phyloP scores from a whole-genome alignment of 2,888 invertebrate genomes.

The Leptinotarsa haldemani region DNA sequence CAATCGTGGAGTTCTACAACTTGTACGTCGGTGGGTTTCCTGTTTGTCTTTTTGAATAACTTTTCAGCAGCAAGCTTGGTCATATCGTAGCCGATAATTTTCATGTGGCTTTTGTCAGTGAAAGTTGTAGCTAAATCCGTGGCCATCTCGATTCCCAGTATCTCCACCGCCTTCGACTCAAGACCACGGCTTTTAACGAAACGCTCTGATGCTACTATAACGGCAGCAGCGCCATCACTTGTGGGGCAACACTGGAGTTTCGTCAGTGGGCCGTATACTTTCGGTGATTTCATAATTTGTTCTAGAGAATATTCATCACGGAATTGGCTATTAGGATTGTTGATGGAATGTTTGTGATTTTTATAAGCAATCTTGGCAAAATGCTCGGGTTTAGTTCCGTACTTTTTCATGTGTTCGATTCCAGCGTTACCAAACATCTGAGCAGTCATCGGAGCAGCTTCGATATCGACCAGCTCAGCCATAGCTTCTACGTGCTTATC shows the following conservation, averaged over 20 bases:
- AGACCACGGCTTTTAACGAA: slow-evolving; percentile 88
- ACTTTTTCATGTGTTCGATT: slow-evolving; percentile 94
- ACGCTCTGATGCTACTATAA: slow-evolving; percentile 88
- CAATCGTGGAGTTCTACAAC: slow-evolving; percentile 98
- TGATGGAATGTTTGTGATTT: slow-evolving; percentile 95
- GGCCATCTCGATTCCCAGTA: slow-evolving; percentile 96
- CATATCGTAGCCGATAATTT: slow-evolving; percentile 93
- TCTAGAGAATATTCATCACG: slow-evolving; percentile 91
- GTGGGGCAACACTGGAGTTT: slow-evolving; percentile 98
- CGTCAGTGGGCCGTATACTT: slow-evolving; percentile 91
- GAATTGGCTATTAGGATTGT: slow-evolving; percentile 97
- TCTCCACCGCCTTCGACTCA: slow-evolving; percentile 91
- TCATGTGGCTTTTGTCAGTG: slow-evolving; percentile 81
- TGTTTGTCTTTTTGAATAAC: slow-evolving; percentile 79
- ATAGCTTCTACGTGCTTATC: slow-evolving; percentile 89
- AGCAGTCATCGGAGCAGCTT: slow-evolving; percentile 87
- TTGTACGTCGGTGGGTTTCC: slow-evolving; percentile 85
- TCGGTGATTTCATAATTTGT: slow-evolving; percentile 89
- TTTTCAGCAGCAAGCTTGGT: slow-evolving; percentile 83
- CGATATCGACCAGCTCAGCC: slow-evolving; percentile 84
- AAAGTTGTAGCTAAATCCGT: slow-evolving; percentile 92
- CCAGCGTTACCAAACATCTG: slow-evolving; percentile 98
- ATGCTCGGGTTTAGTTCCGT: slow-evolving; percentile 92
- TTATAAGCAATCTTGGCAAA: slow-evolving; percentile 98
- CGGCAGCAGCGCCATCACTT: slow-evolving; percentile 97